phyloP scores from a whole-genome alignment of 2,797 vertebrate genomes.

The Urophycis tenuis region DNA sequence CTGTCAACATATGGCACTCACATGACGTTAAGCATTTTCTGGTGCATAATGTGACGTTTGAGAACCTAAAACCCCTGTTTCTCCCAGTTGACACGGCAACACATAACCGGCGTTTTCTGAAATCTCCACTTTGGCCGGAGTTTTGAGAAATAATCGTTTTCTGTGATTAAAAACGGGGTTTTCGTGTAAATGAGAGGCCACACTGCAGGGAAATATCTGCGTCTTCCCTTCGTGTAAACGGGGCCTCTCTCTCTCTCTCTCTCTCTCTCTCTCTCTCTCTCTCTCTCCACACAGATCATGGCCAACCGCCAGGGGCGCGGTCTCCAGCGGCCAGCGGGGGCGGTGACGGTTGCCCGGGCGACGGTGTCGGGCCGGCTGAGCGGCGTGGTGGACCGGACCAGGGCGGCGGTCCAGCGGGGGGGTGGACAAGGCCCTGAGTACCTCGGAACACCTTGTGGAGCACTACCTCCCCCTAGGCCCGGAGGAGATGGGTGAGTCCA shows the following conservation, averaged over 20 bases:
- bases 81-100: too few species aligned
- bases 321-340: slow-evolving; percentile 72
- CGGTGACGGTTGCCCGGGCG: slow-evolving; percentile 71
- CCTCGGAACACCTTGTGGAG: slow-evolving; percentile 83
- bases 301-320: slow-evolving; percentile 75
- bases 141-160: too few species aligned
- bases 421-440: slow-evolving; percentile 78
- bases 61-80: too few species aligned
- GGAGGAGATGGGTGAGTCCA: slow-evolving; percentile 81
- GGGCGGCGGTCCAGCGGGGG: slow-evolving; percentile 76
- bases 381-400: slow-evolving; percentile 76
- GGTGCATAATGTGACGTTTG: too few species aligned
- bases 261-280: background rate
- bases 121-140: too few species aligned
- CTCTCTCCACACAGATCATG: slow-evolving; percentile 69
- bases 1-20: too few species aligned
- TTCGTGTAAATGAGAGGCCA: too few species aligned
- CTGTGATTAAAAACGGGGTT: too few species aligned
- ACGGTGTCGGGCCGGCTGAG: slow-evolving; percentile 71
- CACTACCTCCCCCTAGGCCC: slow-evolving; percentile 83
- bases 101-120: too few species aligned
- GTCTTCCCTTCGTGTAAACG: too few species aligned
- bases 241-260: background rate
- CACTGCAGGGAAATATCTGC: too few species aligned
- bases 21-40: too few species aligned